Conservation (phyloP, 2,113 vertebrate species). For the Vidua chalybeata region DNA sequence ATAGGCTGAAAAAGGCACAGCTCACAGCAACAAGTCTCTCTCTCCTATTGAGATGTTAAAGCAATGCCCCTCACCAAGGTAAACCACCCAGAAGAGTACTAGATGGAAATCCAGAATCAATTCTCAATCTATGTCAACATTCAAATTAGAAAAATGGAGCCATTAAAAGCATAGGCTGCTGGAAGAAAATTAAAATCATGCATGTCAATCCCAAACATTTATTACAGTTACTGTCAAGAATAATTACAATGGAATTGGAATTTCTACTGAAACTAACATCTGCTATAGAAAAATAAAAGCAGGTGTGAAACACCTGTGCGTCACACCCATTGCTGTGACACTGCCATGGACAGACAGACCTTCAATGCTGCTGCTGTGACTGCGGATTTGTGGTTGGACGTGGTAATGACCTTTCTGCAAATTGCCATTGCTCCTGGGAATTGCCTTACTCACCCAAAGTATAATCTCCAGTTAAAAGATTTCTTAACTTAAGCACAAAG, state of each 20-base stretch:
- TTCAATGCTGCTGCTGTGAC: accelerated
- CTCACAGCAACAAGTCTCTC: not conserved
- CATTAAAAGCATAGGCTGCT: not conserved
- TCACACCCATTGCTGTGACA: accelerated
- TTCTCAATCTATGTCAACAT: not conserved
- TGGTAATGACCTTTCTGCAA: not conserved
- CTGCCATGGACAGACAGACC: not conserved
- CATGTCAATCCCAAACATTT: not conserved
- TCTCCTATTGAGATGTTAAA: not conserved
- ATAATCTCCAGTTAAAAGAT: not conserved
- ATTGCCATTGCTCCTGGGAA: not conserved
- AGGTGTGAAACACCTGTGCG: not conserved
- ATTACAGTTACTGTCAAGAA: not conserved
- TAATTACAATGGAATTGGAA: not conserved
- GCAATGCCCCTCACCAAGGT: not conserved
- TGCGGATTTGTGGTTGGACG: not conserved
- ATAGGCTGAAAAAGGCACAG: not conserved
- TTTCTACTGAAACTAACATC: not conserved
- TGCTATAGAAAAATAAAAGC: not conserved
- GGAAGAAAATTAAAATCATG: not conserved
- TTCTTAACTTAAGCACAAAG: not conserved
- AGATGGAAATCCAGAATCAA: not conserved
- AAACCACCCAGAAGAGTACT: not conserved
- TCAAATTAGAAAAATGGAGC: not conserved
- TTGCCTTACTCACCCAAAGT: not conserved